Evolutionary conservation across 2,797 vertebrate genomes (phyloP).

Genomic region (Helicolenus hilgendorfi): DNA sequence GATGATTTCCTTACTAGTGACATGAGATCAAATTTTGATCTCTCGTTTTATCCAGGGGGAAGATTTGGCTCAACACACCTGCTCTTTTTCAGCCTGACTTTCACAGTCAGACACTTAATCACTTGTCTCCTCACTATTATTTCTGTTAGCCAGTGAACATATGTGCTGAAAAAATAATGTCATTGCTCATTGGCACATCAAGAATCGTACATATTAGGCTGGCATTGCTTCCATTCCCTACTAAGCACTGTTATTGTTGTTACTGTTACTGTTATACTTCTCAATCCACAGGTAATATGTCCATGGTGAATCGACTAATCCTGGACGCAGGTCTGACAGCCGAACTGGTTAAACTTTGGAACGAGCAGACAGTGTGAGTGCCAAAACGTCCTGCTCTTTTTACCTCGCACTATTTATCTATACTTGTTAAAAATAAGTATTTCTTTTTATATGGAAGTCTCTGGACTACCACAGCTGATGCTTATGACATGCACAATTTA

Average conservation of each 20-base stretch:
- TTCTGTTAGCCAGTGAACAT: constrained; percentile 1
- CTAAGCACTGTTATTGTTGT: background rate
- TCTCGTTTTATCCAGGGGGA: constrained; percentile 16
- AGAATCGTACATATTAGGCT: constrained; percentile 12
- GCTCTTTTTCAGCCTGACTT: constrained; percentile 20
- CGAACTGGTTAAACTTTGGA: constrained; percentile 95
- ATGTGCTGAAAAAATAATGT: background rate
- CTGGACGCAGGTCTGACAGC: constrained; percentile 96
- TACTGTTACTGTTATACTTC: background rate
- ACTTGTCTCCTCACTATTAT: background rate
- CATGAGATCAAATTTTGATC: constrained; percentile 9
- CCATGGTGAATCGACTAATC: constrained; percentile 93
- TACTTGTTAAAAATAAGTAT: background rate
- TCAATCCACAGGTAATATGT: constrained; percentile 78
- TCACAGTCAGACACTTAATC: constrained; percentile 18
- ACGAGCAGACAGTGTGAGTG: constrained; percentile 94
- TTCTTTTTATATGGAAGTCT: constrained; percentile 3
- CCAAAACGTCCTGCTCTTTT: constrained; percentile 8
- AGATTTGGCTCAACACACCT: constrained; percentile 28
- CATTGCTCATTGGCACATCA: background rate
- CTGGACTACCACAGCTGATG: constrained; percentile 4
- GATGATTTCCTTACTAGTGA: constrained; percentile 41
- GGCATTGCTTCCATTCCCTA: background rate
- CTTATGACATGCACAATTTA: constrained; percentile 42
- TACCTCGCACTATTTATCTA: background rate